Conservation (phyloP, 2,888 invertebrate genomes). For the Spatulosminthurus flaviceps region DNA sequence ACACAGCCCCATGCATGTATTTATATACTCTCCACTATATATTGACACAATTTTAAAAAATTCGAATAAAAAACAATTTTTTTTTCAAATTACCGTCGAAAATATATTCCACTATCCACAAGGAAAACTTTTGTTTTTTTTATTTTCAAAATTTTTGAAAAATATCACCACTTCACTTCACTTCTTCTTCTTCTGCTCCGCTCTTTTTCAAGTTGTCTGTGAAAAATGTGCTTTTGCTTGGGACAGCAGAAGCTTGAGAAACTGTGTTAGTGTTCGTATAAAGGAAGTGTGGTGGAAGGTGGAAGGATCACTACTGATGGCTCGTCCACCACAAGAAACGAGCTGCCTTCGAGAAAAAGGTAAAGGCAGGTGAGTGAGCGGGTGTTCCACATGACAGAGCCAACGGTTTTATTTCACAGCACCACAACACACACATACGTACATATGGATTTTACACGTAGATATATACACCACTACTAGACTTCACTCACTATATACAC, state of each 20-base stretch:
- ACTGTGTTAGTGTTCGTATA: constrained; percentile 42
- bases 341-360: not conserved
- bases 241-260: not conserved
- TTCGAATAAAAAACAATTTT: not conserved
- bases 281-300: constrained; percentile 59
- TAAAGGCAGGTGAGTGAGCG: constrained; percentile 45
- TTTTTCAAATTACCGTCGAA: constrained; percentile 14
- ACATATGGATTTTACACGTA: too few relatives aligned
- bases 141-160: not conserved
- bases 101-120: not conserved
- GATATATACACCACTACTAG: not conserved
- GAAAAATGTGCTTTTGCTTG: not conserved
- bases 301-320: constrained; percentile 60
- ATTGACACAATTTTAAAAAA: constrained; percentile 38
- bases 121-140: not conserved
- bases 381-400: constrained; percentile 59
- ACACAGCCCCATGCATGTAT: constrained; percentile 37
- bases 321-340: constrained; percentile 31
- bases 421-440: constrained; percentile 6
- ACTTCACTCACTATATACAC: not conserved
- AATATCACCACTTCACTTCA: constrained; percentile 16
- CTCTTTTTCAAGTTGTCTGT: constrained; percentile 26
- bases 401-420: constrained; percentile 54
- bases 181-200: not conserved
- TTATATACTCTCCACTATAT: too few relatives aligned